Evolutionary conservation across 2,113 vertebrate genomes (phyloP).

Genomic region (Prochilodus magdalenae): DNA sequence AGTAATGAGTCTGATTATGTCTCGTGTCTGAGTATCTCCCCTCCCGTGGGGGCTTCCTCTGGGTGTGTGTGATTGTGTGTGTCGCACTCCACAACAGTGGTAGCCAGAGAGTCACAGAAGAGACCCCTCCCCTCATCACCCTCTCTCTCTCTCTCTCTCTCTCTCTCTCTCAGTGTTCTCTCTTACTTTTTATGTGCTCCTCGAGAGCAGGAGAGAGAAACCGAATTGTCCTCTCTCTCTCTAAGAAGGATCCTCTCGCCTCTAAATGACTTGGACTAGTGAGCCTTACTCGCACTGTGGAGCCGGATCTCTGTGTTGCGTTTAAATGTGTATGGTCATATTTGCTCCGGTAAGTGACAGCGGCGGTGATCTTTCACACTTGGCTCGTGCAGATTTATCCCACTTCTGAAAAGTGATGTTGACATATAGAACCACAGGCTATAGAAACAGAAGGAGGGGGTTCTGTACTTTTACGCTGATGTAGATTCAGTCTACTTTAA

Average conservation of each 20-base stretch:
- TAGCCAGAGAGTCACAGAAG: constrained; percentile 7
- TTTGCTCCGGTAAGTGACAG: constrained; percentile 90
- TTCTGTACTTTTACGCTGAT: neutral
- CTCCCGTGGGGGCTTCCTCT: constrained; percentile 13
- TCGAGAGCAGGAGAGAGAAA: constrained; percentile 21
- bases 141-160: neutral
- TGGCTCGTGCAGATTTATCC: neutral
- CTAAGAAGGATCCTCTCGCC: constrained; percentile 66
- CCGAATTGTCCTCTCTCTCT: neutral
- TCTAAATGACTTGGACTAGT: constrained; percentile 83
- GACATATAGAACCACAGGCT: too few relatives aligned
- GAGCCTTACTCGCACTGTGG: constrained; percentile 77
- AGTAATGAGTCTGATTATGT: neutral
- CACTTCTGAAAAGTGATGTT: neutral
- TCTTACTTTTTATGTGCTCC: constrained; percentile 12
- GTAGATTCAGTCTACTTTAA: neutral
- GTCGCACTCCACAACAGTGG: neutral
- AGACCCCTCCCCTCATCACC: neutral
- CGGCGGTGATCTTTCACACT: neutral
- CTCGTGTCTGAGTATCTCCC: neutral
- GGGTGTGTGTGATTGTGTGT: constrained; percentile 1
- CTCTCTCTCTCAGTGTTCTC: neutral
- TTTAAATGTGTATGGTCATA: constrained; percentile 98
- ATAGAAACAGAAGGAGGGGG: too few relatives aligned
- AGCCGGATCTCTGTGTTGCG: constrained; percentile 82